Conservation (phyloP, 2,113 vertebrate genomes). For the Beaufortia kweichowensis region DNA sequence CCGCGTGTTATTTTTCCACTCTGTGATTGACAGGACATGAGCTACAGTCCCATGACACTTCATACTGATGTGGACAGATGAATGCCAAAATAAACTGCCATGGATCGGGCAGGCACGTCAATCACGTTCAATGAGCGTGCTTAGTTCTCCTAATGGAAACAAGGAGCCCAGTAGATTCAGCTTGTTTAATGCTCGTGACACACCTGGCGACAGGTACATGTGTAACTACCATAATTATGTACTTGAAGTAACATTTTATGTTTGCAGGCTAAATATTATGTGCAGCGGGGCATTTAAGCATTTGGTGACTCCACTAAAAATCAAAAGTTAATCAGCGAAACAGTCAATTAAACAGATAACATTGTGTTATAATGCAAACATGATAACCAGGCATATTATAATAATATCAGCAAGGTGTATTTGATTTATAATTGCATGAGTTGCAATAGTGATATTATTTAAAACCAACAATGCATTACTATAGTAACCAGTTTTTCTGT, state of each 20-base stretch:
- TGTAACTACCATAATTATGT: background rate
- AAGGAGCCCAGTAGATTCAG: background rate
- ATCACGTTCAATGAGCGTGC: conserved; percentile 8
- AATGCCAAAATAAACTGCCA: conserved; percentile 35
- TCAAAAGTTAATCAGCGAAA: no score
- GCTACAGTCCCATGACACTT: conserved; percentile 24
- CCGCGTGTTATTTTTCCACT: conserved; percentile 20
- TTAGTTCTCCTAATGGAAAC: background rate
- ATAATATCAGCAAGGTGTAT: no score
- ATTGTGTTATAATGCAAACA: no score
- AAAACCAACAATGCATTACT: no score
- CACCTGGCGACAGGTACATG: conserved; percentile 9
- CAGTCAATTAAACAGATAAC: no score
- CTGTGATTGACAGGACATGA: conserved; percentile 14
- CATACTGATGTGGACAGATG: conserved; percentile 20
- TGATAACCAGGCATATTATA: no score
- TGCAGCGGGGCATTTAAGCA: no score
- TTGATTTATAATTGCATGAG: no score
- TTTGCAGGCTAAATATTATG: background rate
- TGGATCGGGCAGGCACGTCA: conserved; percentile 14
- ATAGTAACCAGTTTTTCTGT: no score
- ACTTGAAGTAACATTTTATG: background rate
- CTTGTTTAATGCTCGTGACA: background rate
- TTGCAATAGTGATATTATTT: no score
- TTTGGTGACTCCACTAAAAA: no score